Conservation (phyloP, 2,888 invertebrate species). For the Lasioglossum marginatum region DNA sequence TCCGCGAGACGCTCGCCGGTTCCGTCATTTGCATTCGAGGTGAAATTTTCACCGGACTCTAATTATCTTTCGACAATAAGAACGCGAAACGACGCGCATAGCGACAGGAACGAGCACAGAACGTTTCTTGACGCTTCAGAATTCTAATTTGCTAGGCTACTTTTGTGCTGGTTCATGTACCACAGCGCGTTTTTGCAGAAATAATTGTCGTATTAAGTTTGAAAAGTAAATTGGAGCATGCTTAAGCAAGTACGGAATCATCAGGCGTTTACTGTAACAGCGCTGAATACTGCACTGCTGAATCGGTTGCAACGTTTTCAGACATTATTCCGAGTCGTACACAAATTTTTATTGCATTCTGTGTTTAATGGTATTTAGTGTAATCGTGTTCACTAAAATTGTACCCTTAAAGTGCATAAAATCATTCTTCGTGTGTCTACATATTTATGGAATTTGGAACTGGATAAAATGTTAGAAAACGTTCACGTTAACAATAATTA, state of each 20-base stretch:
- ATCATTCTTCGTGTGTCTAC: too few species aligned
- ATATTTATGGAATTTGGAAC: too few species aligned
- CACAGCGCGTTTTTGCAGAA: neutral
- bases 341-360: too few species aligned
- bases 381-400: too few species aligned
- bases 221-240: neutral
- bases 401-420: too few species aligned
- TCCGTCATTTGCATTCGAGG: constrained; percentile 21
- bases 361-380: too few species aligned
- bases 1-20: neutral
- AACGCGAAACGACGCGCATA: neutral
- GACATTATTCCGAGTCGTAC: too few species aligned
- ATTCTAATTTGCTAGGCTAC: neutral
- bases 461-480: too few species aligned
- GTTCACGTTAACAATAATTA: too few species aligned
- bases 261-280: neutral
- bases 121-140: neutral
- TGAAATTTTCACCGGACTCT: neutral
- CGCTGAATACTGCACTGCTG: too few species aligned
- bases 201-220: neutral
- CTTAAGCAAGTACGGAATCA: neutral
- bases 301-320: too few species aligned
- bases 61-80: constrained; percentile 6
- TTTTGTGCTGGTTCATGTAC: neutral
- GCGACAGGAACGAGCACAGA: neutral